Evolutionary conservation across 2,113 vertebrate genomes (phyloP).

Genomic region (Lepus americanus): DNA sequence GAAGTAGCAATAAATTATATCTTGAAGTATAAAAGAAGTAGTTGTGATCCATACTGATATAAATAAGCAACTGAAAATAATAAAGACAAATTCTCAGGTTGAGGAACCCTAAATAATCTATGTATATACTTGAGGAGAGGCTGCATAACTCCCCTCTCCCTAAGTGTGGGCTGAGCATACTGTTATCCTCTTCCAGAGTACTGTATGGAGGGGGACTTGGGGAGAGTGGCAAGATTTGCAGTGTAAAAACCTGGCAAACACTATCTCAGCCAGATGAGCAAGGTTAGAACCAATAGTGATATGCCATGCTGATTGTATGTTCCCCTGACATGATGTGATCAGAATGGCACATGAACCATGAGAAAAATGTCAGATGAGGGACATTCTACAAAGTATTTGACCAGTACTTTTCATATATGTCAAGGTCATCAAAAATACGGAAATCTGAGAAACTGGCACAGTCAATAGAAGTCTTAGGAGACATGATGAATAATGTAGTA

Average conservation of each 20-base stretch:
- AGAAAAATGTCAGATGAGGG: neutral
- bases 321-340: neutral
- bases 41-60: neutral
- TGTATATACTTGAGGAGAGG: neutral
- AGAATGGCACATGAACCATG: neutral
- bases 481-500: neutral
- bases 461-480: neutral
- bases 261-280: neutral
- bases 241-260: neutral
- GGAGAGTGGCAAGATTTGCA: neutral
- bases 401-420: neutral
- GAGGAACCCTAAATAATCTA: conserved; percentile 26
- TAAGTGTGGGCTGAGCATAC: neutral
- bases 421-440: neutral
- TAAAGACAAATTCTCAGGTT: neutral
- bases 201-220: neutral
- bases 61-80: neutral
- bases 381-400: neutral
- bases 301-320: too few relatives aligned
- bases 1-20: neutral
- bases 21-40: neutral
- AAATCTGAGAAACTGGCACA: neutral
- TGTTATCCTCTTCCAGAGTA: neutral
- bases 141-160: neutral
- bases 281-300: neutral